These are phyloP conservation scores for Mythimna vitellina DNA, from an alignment of 2,888 invertebrate species.

Conservation along the genomic window DNA sequence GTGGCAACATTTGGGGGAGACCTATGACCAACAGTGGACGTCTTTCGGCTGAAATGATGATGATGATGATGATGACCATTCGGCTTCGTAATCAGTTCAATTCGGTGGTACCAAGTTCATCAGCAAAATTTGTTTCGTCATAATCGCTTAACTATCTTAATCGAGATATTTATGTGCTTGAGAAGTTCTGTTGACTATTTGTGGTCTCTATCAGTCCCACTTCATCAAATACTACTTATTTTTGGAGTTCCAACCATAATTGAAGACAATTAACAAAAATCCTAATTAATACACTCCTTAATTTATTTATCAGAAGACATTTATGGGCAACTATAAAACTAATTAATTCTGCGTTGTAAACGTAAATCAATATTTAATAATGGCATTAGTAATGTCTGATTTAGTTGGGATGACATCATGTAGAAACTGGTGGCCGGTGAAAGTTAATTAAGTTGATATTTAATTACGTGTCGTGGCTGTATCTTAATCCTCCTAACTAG, in stretches of 20 bases:
- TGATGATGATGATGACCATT: too few species aligned
- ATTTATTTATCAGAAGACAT: constrained; percentile 38
- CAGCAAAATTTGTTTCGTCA: too few species aligned
- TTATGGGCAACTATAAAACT: constrained; percentile 57
- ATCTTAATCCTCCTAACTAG: constrained; percentile 64
- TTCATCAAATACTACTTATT: neutral
- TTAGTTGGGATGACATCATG: constrained; percentile 78
- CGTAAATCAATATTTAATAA: constrained; percentile 59
- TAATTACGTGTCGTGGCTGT: constrained; percentile 67
- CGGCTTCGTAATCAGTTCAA: too few species aligned
- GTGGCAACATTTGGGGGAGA: too few species aligned
- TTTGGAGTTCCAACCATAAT: neutral
- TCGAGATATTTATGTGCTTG: too few species aligned
- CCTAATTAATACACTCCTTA: constrained; percentile 37
- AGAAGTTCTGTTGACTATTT: too few species aligned
- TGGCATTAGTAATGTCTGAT: constrained; percentile 48
- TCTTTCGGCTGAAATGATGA: too few species aligned
- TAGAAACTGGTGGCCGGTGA: constrained; percentile 74
- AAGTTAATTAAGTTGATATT: constrained; percentile 81
- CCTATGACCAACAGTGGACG: too few species aligned
- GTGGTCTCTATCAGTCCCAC: too few species aligned
- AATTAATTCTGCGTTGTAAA: constrained; percentile 57
- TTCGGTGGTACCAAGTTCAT: too few species aligned
- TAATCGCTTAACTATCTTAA: too few species aligned
- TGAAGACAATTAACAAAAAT: constrained; percentile 19